Evolutionary conservation across 2,113 vertebrate genomes (phyloP).

Genomic region (Castor canadensis): DNA sequence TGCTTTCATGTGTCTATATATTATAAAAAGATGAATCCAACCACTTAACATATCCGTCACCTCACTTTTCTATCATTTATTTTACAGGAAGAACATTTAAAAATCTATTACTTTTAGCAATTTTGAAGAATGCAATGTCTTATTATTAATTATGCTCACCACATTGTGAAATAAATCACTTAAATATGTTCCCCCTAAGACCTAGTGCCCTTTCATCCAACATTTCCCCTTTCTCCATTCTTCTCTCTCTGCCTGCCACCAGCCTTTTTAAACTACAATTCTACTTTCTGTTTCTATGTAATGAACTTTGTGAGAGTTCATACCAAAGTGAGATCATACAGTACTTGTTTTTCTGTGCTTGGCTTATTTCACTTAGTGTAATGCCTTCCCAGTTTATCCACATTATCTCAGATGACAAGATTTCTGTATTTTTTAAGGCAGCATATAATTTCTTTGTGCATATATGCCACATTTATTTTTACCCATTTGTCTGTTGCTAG

Average conservation of each 20-base stretch:
- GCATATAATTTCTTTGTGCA: no score
- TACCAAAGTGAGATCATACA: no score
- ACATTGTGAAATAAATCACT: background rate
- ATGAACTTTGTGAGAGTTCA: background rate
- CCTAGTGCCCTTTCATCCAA: background rate
- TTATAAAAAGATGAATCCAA: no score
- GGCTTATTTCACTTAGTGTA: background rate
- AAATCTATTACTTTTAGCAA: no score
- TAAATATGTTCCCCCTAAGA: no score
- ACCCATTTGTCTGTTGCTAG: no score
- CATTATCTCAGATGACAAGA: background rate
- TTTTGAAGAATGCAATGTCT: background rate
- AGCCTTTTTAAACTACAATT: background rate
- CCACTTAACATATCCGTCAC: no score
- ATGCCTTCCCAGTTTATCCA: background rate
- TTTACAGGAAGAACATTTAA: no score
- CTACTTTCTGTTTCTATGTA: background rate
- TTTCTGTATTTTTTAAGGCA: background rate
- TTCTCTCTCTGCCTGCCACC: background rate
- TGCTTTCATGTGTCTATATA: no score
- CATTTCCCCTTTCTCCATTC: background rate
- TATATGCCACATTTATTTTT: no score
- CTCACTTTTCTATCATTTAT: no score
- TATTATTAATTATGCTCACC: background rate
- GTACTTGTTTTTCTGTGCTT: background rate